A percentile compares a stretch with the other conserved stretches of the same genome.
Conservation (phyloP, 2,797 vertebrate genomes). For the Bovichtus diacanthus region DNA sequence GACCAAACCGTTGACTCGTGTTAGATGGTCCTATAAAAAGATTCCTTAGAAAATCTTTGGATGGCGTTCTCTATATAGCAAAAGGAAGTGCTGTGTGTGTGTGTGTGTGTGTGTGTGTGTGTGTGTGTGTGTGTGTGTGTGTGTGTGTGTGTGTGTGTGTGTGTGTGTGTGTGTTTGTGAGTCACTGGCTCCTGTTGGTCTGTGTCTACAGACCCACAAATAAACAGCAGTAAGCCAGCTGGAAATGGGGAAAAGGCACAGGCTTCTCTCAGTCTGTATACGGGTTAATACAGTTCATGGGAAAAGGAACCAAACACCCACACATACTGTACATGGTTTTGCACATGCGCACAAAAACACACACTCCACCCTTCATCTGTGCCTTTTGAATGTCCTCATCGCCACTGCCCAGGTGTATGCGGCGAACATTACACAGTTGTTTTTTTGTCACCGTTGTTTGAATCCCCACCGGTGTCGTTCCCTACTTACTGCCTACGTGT, state of each 20-base stretch:
- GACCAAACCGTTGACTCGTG: constrained; percentile 22
- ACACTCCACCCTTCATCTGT: constrained; percentile 27
- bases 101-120: constrained; percentile 15
- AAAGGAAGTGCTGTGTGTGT: constrained; percentile 50
- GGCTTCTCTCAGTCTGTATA: constrained; percentile 73
- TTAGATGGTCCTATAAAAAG: constrained; percentile 59
- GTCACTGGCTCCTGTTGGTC: constrained; percentile 86
- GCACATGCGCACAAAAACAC: constrained; percentile 24
- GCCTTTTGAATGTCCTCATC: constrained; percentile 48
- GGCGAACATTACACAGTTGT: constrained; percentile 28
- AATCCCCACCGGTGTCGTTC: constrained; percentile 3
- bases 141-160: constrained; percentile 40
- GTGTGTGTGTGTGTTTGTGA: constrained; percentile 44
- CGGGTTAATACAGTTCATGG: constrained; percentile 85
- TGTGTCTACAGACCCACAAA: constrained; percentile 81
- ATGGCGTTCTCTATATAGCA: constrained; percentile 54
- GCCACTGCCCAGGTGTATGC: constrained; percentile 54
- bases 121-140: constrained; percentile 28
- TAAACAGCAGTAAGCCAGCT: constrained; percentile 84
- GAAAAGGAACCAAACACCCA: constrained; percentile 80
- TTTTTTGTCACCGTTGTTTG: constrained; percentile 39
- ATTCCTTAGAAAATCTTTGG: constrained; percentile 57
- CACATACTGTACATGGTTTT: constrained; percentile 36
- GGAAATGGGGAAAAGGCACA: constrained; percentile 80
- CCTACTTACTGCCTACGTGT: constrained; percentile 5